Evolutionary conservation across 23 tunicate genomes (phyloP).

Genomic region (Diplosoma virens): DNA sequence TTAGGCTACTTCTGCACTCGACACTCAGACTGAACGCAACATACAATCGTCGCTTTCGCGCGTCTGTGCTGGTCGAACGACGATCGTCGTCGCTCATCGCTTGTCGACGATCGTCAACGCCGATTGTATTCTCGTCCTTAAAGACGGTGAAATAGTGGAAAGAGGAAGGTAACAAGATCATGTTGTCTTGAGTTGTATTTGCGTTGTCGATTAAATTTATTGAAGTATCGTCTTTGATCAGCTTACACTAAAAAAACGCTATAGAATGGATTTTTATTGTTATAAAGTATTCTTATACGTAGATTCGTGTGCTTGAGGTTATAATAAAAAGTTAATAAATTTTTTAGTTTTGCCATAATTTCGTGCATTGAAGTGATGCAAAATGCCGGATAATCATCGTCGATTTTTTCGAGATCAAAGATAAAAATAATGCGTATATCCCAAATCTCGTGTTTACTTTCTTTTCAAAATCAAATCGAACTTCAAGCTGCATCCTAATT

Average conservation of each 20-base stretch:
- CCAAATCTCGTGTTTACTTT: too few relatives aligned
- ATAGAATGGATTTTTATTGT: not conserved
- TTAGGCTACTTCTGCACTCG: conserved; percentile 93
- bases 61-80: conserved; percentile 68
- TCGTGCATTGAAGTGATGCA: too few relatives aligned
- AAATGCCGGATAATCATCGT: too few relatives aligned
- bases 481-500: too few relatives aligned
- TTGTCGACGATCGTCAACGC: conserved; percentile 83
- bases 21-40: conserved; percentile 82
- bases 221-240: not conserved
- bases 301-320: too few relatives aligned
- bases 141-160: conserved; percentile 90
- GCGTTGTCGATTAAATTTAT: not conserved
- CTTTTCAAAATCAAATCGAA: too few relatives aligned
- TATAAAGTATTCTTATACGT: too few relatives aligned
- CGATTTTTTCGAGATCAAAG: too few relatives aligned
- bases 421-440: too few relatives aligned
- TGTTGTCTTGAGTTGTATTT: not conserved
- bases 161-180: conserved; percentile 64
- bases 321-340: too few relatives aligned
- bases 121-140: conserved; percentile 70
- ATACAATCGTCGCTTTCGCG: conserved; percentile 76
- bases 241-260: not conserved
- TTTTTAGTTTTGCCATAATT: too few relatives aligned
- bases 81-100: conserved; percentile 89